Conservation (phyloP, 2,797 vertebrate species). For the Coracias cyanogaster region DNA sequence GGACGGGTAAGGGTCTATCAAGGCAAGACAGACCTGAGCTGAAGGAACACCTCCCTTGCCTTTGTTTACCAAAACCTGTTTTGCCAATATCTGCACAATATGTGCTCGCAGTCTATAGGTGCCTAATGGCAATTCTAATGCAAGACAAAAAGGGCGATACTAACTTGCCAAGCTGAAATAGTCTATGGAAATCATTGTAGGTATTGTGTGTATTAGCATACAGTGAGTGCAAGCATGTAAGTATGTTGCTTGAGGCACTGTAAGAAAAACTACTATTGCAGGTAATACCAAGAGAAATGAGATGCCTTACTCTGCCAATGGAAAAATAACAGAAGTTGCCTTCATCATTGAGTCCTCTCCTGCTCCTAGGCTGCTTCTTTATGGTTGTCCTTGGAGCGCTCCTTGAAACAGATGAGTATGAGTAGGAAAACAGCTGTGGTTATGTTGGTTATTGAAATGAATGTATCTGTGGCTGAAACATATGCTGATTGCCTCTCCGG, state of each 20-base stretch:
- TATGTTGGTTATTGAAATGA: neutral
- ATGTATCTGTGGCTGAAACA: neutral
- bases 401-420: neutral
- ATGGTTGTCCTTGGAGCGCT: neutral
- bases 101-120: neutral
- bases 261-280: neutral
- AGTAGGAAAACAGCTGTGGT: neutral
- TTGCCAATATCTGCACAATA: too few relatives aligned
- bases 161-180: neutral
- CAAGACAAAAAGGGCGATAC: neutral
- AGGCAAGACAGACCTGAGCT: too few relatives aligned
- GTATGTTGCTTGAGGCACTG: neutral
- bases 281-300: neutral
- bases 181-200: neutral
- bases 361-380: neutral
- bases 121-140: neutral
- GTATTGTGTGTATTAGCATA: neutral
- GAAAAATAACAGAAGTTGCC: neutral
- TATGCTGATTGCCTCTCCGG: neutral
- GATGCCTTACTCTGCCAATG: neutral
- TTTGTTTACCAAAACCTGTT: too few relatives aligned
- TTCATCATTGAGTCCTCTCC: neutral
- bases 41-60: too few relatives aligned
- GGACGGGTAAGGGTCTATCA: too few relatives aligned
- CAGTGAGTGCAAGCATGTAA: accelerated